Evolutionary conservation across 2,797 vertebrate genomes (phyloP).

Genomic region (Gallinago nigripennis): DNA sequence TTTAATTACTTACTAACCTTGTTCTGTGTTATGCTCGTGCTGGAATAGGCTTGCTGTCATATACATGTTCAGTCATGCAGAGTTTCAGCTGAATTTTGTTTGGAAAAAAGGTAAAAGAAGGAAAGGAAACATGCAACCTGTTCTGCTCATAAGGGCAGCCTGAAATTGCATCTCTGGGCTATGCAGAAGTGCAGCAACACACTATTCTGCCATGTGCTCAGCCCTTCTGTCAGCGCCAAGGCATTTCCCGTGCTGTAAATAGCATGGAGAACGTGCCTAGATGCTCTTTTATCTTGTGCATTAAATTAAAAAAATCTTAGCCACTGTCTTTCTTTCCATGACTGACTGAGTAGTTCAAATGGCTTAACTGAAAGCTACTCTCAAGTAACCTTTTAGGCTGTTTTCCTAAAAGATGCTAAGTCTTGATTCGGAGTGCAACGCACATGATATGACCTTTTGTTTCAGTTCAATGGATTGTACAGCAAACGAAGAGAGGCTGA

Average conservation of each 20-base stretch:
- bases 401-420: background rate
- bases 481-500: background rate
- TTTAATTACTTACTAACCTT: background rate
- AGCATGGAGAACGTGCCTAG: fast-evolving
- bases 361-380: background rate
- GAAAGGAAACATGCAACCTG: background rate
- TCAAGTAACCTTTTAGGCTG: background rate
- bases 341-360: background rate
- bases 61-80: background rate
- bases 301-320: background rate
- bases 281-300: background rate
- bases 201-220: background rate
- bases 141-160: background rate
- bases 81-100: background rate
- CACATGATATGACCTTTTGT: background rate
- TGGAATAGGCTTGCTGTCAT: background rate
- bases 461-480: background rate
- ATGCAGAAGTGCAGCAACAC: background rate
- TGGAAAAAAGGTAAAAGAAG: background rate
- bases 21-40: background rate
- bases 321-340: background rate
- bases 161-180: background rate
- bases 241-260: background rate
- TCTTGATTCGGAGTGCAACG: background rate
- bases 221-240: background rate